phyloP scores from a whole-genome alignment of 2,888 invertebrate genomes.

The Zootermopsis nevadensis region DNA sequence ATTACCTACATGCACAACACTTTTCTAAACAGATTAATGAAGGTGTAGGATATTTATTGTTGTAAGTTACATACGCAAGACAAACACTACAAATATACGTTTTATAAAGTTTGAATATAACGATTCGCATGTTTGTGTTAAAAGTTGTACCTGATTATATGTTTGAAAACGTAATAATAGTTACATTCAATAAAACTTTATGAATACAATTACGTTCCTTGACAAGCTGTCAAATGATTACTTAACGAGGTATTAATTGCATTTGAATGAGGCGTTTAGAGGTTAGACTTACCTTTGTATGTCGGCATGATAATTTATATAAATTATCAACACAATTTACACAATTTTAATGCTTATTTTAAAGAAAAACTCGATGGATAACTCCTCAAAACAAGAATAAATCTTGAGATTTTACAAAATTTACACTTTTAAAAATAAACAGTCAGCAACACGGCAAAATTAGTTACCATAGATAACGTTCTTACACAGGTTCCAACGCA shows the following conservation, averaged over 20 bases:
- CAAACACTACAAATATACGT: too few species aligned
- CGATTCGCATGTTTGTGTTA: background rate
- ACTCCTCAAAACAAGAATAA: background rate
- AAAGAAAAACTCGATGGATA: background rate
- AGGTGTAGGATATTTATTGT: too few species aligned
- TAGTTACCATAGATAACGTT: too few species aligned
- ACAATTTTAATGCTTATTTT: background rate
- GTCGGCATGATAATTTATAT: conserved; percentile 39
- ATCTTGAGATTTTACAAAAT: background rate
- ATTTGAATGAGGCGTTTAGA: background rate
- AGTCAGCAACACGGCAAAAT: conserved; percentile 30
- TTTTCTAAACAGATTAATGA: too few species aligned
- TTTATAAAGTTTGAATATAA: background rate
- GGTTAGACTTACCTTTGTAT: conserved; percentile 47
- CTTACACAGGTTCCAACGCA: too few species aligned
- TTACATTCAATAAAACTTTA: background rate
- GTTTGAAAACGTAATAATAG: background rate
- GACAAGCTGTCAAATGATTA: background rate
- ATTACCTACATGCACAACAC: too few species aligned
- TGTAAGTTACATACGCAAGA: too few species aligned
- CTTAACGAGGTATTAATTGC: background rate
- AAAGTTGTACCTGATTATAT: background rate
- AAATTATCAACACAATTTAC: background rate
- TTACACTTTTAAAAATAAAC: background rate
- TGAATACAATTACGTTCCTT: background rate